Conservation (phyloP, 2,888 invertebrate genomes). For the Taenaris catops region DNA sequence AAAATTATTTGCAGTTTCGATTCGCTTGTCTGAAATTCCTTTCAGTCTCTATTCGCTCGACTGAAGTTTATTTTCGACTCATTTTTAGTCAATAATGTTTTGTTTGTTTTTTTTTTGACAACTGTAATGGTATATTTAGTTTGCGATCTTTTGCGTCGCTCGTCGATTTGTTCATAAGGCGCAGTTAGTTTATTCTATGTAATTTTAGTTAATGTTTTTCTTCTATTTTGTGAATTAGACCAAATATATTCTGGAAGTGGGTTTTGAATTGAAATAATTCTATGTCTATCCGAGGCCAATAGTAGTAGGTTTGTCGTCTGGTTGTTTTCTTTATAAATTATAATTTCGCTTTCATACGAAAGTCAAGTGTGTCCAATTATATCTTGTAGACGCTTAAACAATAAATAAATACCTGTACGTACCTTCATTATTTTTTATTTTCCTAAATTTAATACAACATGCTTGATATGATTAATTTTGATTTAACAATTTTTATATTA, state of each 20-base stretch:
- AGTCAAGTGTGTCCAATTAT: conserved; percentile 62
- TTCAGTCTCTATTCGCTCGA: no score
- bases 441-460: background rate
- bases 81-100: no score
- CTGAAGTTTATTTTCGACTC: no score
- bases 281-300: conserved; percentile 42
- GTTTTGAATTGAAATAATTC: conserved; percentile 41
- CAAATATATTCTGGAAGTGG: conserved; percentile 58
- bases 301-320: conserved; percentile 45
- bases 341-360: conserved; percentile 53
- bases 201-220: conserved; percentile 28
- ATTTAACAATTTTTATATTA: no score
- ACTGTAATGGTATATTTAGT: conserved; percentile 10
- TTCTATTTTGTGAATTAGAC: conserved; percentile 40
- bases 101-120: conserved; percentile 14
- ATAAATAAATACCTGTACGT: conserved; percentile 73
- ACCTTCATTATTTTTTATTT: conserved; percentile 52
- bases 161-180: conserved; percentile 10
- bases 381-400: conserved; percentile 75
- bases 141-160: conserved; percentile 10
- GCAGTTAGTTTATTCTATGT: conserved; percentile 15
- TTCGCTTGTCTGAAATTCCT: conserved; percentile 7
- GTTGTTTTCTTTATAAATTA: conserved; percentile 46
- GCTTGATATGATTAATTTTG: no score
- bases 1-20: conserved; percentile 3